Evolutionary conservation across 2,113 vertebrate species (phyloP), one percentile per base, ranked within the genome.

Genomic region (Pao palembangensis): DNA sequence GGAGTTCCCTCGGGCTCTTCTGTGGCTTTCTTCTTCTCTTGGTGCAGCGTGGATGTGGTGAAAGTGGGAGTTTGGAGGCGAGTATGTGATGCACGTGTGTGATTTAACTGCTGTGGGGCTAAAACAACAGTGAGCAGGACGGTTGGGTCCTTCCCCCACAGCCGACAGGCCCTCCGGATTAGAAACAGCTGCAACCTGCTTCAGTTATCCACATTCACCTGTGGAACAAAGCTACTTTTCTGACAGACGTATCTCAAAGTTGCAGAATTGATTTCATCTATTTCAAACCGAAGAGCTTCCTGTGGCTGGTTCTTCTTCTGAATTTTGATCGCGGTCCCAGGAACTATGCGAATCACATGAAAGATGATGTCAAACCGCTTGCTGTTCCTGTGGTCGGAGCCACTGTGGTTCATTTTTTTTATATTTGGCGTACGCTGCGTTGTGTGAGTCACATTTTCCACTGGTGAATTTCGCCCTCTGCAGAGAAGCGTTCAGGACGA

Each of bases 81-180:
- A 61, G 77, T 55, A 52, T 81, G 73, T 61, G 65, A 63, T 71
- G 72, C 73, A 75, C 78, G 73, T 69, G 79, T 82, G 71, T 55
- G 73, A 69, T 75, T 80, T 71, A 56, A 75, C 69, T 69, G 46
- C 75, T 62, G 52, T 64, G 75, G 78, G 80, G 79, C 55, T 79
- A 79, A 78, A 83, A 74, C 64, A 84, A 80, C 81, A 85, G 70
- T 10, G 64, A 69, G 58, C 61, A 61, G 64, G 68, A 67, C 1
- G 25, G 60, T 56, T 54, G 64, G 13, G 58, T 59, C 77, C 49
- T 66, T 65, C 67, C 74, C 65, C 72, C 51, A 4, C 71, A 64
- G 55, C 76, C 52, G 58, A 69, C 50, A 55, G 68, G 68, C 11
- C 50, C 65, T 47, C 56, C 8, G 42, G 58, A 78, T 73, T 67